Evolutionary conservation across 2,113 vertebrate species (phyloP).

Genomic region (Phylloscopus whistleri): DNA sequence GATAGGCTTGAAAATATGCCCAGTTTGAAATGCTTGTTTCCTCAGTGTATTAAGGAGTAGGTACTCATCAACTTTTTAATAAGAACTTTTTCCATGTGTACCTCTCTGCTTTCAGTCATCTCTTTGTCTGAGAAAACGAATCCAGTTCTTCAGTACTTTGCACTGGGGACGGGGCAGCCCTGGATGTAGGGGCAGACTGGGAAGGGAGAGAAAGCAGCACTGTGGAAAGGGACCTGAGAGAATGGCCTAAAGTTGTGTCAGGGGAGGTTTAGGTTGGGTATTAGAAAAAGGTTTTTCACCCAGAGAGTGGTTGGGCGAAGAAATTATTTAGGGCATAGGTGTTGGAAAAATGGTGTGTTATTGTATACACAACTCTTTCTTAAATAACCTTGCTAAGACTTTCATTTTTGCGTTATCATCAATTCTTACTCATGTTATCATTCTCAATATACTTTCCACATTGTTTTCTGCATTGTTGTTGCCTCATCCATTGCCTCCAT

Average conservation of each 20-base stretch:
- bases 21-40: neutral
- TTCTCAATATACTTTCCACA: neutral
- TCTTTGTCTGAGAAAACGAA: neutral
- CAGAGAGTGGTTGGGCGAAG: neutral
- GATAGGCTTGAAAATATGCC: neutral
- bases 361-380: neutral
- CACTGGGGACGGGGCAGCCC: neutral
- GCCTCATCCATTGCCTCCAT: neutral
- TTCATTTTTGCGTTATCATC: neutral
- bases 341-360: neutral
- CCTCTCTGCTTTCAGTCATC: neutral
- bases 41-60: neutral
- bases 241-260: neutral
- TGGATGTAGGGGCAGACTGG: neutral
- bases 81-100: neutral
- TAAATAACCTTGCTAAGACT: neutral
- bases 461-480: neutral
- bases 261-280: neutral
- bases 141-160: neutral
- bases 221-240: neutral
- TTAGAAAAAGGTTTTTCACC: neutral
- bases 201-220: neutral
- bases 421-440: neutral
- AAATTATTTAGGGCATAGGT: neutral
- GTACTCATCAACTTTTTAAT: neutral